These are phyloP conservation scores for Falco punctatus DNA, from an alignment of 2,113 vertebrate species.

Conservation along the genomic window DNA sequence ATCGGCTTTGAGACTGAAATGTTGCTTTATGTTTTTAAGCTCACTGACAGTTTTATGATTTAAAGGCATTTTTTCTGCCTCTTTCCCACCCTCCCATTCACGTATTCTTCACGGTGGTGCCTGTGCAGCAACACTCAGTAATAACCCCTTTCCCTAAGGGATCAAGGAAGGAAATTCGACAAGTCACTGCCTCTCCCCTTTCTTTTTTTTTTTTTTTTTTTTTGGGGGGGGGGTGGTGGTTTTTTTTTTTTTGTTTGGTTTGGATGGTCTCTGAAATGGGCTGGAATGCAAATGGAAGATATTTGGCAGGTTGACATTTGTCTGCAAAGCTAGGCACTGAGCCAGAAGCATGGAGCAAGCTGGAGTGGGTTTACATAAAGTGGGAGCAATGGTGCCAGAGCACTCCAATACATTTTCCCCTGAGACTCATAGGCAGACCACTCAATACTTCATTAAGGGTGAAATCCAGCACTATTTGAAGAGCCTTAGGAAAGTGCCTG, in stretches of 20 bases:
- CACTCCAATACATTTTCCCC: constrained; percentile 51
- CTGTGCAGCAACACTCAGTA: constrained; percentile 46
- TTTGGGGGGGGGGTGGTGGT: too few relatives aligned
- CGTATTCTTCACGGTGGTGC: constrained; percentile 31
- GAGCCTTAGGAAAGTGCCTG: constrained; percentile 26
- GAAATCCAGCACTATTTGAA: constrained; percentile 61
- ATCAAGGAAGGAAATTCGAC: constrained; percentile 68
- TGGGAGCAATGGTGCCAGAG: constrained; percentile 40
- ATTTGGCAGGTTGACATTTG: constrained; percentile 74
- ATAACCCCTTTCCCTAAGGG: constrained; percentile 69
- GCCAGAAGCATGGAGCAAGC: constrained; percentile 63
- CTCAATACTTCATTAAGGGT: constrained; percentile 59
- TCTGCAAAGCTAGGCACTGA: constrained; percentile 68
- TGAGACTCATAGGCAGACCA: constrained; percentile 49
- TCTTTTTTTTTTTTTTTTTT: not conserved
- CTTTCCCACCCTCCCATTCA: constrained; percentile 48
- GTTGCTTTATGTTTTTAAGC: constrained; percentile 36
- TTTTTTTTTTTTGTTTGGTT: constrained; percentile 21
- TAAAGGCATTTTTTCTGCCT: constrained; percentile 40
- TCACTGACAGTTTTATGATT: constrained; percentile 61
- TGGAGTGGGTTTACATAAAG: constrained; percentile 66
- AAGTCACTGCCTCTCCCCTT: constrained; percentile 64
- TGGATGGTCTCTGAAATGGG: constrained; percentile 66
- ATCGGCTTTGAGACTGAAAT: not conserved
- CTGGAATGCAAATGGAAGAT: constrained; percentile 73